A percentile compares a stretch with the other conserved stretches of the same genome.
phyloP scores from a whole-genome alignment of 1,140 invertebrate genomes.

The Rhopalosiphum maidis region DNA sequence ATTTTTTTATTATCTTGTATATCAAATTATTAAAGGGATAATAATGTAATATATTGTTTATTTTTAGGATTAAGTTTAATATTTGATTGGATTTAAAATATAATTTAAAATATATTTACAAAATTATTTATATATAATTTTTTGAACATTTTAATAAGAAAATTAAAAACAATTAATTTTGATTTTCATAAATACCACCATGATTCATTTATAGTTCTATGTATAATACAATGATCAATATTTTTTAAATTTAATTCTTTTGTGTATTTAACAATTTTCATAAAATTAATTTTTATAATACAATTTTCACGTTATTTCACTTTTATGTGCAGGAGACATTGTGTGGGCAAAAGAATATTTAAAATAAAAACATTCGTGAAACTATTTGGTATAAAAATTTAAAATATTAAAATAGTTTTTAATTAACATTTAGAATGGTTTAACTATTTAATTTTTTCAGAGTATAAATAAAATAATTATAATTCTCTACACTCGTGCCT shows the following conservation, averaged over 20 bases:
- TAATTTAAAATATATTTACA: background rate
- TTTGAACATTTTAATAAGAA: background rate
- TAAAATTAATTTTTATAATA: too few species aligned
- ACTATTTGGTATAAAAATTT: background rate
- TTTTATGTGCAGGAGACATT: background rate
- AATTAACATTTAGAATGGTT: background rate
- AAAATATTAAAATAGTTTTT: background rate
- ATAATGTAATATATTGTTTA: background rate
- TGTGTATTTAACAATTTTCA: background rate
- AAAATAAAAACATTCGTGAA: background rate
- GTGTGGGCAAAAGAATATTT: background rate
- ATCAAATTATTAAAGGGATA: too few species aligned
- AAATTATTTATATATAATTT: background rate
- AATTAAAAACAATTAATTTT: background rate
- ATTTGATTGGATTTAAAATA: background rate
- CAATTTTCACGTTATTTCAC: background rate
- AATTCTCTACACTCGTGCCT: too few species aligned
- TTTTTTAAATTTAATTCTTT: background rate
- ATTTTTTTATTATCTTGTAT: background rate
- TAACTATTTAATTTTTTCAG: background rate
- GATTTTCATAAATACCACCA: too few species aligned
- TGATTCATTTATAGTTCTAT: background rate
- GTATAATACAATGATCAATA: background rate
- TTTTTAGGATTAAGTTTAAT: background rate
- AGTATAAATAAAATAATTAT: background rate